These are phyloP conservation scores for Pygoscelis adeliae DNA, from an alignment of 2,113 vertebrate genomes.

Conservation along the genomic window DNA sequence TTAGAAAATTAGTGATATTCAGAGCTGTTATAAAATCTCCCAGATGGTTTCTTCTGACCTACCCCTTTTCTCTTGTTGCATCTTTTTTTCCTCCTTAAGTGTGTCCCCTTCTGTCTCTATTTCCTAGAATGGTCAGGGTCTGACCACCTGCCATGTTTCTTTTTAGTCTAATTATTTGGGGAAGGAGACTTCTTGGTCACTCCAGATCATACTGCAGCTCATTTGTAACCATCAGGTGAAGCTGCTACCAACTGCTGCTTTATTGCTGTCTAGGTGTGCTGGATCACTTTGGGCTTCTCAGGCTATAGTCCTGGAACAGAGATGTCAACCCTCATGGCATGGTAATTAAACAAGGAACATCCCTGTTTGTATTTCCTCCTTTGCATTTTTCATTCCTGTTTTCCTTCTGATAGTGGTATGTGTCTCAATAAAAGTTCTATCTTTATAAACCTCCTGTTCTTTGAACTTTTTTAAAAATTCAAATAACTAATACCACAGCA, in stretches of 20 bases:
- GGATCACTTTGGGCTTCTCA: not conserved
- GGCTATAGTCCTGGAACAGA: not conserved
- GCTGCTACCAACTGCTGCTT: not conserved
- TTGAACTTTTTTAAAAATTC: not conserved
- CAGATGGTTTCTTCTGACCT: not conserved
- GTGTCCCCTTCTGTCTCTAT: not conserved
- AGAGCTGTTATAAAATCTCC: not conserved
- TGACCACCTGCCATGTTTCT: not conserved
- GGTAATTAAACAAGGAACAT: not conserved
- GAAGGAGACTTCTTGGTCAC: not conserved
- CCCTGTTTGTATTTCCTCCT: not conserved
- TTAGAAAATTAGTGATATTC: not conserved
- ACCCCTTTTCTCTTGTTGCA: not conserved
- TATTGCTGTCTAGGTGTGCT: not conserved
- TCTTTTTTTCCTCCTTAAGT: not conserved
- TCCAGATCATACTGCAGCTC: not conserved
- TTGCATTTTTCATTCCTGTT: not conserved
- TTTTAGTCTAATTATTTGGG: not conserved
- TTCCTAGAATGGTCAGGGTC: not conserved
- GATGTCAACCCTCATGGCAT: not conserved
- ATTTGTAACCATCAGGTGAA: not conserved
- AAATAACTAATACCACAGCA: not conserved
- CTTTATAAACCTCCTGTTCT: not conserved
- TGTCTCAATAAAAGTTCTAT: not conserved
- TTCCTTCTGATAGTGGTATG: not conserved